Percentiles rank a stretch among this genome's conserved stretches.
phyloP scores from a whole-genome alignment of 2,888 invertebrate species.

The Galerucella pusilla region DNA sequence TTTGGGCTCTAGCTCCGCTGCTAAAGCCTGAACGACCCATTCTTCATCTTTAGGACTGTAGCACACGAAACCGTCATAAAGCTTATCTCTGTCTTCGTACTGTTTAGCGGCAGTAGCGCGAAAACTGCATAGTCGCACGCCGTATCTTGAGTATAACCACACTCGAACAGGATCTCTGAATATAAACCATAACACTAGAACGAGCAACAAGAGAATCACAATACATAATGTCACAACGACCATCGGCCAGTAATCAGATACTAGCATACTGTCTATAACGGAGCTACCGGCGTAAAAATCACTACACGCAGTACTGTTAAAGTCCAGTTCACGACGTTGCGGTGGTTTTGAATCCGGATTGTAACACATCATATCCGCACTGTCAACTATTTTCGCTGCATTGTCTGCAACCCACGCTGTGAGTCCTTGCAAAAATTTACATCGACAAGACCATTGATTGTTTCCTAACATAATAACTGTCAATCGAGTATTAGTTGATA shows the following conservation, averaged over 20 bases:
- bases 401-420: conserved; percentile 86
- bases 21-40: conserved; percentile 86
- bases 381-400: conserved; percentile 82
- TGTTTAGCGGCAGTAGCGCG: conserved; percentile 72
- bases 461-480: conserved; percentile 82
- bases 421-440: conserved; percentile 86
- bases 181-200: conserved; percentile 82
- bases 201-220: conserved; percentile 80
- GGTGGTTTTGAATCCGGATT: conserved; percentile 79
- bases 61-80: conserved; percentile 93
- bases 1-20: conserved; percentile 86
- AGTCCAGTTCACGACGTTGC: conserved; percentile 82
- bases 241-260: conserved; percentile 86
- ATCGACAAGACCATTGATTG: conserved; percentile 92
- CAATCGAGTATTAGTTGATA: conserved; percentile 75
- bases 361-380: conserved; percentile 84
- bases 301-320: conserved; percentile 87
- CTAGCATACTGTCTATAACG: conserved; percentile 84
- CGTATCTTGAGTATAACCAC: conserved; percentile 90
- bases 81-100: conserved; percentile 84
- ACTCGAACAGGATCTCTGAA: conserved; percentile 88
- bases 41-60: conserved; percentile 94
- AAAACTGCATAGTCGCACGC: conserved; percentile 81
- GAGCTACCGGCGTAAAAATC: conserved; percentile 87
- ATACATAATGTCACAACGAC: conserved; percentile 83